A percentile compares a stretch with the other conserved stretches of the same genome.
Evolutionary conservation across 1,140 invertebrate genomes (phyloP).

Genomic region (Drosophila cardini): DNA sequence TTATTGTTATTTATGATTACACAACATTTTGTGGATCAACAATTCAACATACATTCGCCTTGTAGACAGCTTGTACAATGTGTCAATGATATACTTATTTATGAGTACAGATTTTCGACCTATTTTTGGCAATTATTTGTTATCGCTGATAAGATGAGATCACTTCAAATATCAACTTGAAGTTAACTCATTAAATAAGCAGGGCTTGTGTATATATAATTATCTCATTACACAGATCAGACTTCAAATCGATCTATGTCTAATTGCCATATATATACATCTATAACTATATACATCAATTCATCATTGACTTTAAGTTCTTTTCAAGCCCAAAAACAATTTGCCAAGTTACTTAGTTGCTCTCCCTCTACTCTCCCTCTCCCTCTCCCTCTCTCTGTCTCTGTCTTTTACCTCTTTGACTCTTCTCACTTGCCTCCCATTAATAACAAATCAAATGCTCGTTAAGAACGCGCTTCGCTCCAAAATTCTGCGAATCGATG

Average conservation of each 20-base stretch:
- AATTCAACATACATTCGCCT: constrained; percentile 2
- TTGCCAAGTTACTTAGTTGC: constrained; percentile 36
- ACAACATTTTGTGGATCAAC: constrained; percentile 32
- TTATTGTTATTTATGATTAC: constrained; percentile 51
- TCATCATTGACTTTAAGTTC: not conserved
- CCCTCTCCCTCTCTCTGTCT: no score
- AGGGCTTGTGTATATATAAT: no score
- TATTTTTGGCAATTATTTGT: constrained; percentile 30
- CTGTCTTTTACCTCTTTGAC: constrained; percentile 30
- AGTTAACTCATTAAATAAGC: not conserved
- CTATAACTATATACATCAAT: not conserved
- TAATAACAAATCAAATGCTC: constrained; percentile 74
- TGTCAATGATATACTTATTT: constrained; percentile 40
- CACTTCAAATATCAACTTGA: no score
- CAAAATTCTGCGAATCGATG: constrained; percentile 55
- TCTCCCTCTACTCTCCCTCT: constrained; percentile 5
- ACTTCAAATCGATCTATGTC: constrained; percentile 37
- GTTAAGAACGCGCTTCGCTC: constrained; percentile 51
- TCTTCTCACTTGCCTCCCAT: constrained; percentile 48
- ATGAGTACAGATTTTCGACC: constrained; percentile 40
- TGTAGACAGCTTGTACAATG: constrained; percentile 12
- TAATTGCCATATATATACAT: constrained; percentile 31
- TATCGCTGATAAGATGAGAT: constrained; percentile 49
- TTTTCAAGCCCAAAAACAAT: constrained; percentile 3
- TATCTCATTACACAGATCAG: constrained; percentile 16